Percentiles rank a stretch among this genome's conserved stretches.
phyloP scores from a whole-genome alignment of 2,113 vertebrate genomes.

The Alaudala cheleensis region DNA sequence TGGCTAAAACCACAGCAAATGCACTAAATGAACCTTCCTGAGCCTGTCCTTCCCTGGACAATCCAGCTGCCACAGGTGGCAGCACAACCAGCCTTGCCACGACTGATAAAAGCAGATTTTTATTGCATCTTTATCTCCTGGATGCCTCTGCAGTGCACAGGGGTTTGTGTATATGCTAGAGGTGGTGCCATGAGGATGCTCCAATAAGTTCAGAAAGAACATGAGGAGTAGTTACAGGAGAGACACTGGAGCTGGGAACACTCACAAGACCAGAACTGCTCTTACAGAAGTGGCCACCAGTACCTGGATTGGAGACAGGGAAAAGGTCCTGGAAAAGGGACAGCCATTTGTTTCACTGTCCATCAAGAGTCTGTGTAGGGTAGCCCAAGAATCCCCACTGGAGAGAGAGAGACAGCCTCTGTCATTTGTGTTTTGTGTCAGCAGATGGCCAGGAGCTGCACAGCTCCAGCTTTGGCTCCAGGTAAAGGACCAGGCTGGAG shows the following conservation, averaged over 20 bases:
- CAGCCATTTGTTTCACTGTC: not conserved
- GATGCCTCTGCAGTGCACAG: not conserved
- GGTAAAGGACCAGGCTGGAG: not conserved
- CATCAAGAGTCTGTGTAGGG: not conserved
- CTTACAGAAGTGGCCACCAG: not conserved
- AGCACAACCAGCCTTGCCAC: not conserved
- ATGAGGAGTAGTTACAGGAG: not conserved
- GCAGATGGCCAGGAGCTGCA: not conserved
- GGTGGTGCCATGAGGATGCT: not conserved
- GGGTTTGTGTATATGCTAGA: not conserved
- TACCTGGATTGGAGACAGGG: not conserved
- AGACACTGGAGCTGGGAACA: not conserved
- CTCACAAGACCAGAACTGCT: not conserved
- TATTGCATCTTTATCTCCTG: not conserved
- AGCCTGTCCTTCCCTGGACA: not conserved
- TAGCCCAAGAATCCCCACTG: not conserved
- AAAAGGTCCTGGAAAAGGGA: not conserved
- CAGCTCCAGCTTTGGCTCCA: not conserved
- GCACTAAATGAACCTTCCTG: not conserved
- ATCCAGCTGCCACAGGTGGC: not conserved
- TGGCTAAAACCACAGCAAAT: not conserved
- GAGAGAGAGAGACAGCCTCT: not conserved
- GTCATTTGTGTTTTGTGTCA: not conserved
- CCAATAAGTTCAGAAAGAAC: not conserved
- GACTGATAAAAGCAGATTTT: not conserved